Percentiles rank a stretch among this genome's conserved stretches.
These are phyloP conservation scores for Drosophila saltans DNA, from an alignment of 1,140 invertebrate genomes.

Conservation along the genomic window DNA sequence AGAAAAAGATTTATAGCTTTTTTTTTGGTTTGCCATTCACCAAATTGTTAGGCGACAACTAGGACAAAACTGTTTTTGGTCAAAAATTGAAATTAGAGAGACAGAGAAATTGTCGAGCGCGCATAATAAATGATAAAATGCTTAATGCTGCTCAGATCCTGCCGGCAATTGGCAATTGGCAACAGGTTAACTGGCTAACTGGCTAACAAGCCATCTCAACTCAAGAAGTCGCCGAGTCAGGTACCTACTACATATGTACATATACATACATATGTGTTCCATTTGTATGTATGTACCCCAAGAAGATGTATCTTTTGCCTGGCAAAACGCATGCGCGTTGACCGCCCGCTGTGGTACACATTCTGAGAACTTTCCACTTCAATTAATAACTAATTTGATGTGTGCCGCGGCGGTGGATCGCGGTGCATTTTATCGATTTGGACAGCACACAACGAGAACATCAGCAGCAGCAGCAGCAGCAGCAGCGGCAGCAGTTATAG, in stretches of 20 bases:
- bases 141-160: slow-evolving; percentile 64
- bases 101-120: slow-evolving; percentile 50
- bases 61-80: slow-evolving; percentile 81
- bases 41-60: slow-evolving; percentile 78
- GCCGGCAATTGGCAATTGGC: slow-evolving; percentile 27
- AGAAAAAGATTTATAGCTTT: slow-evolving; percentile 64
- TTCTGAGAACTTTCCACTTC: slow-evolving; percentile 81
- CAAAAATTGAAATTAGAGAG: slow-evolving; percentile 73
- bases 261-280: background rate
- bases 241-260: background rate
- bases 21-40: slow-evolving; percentile 56
- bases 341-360: slow-evolving; percentile 76
- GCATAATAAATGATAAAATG: slow-evolving; percentile 73
- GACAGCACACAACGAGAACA: slow-evolving; percentile 66
- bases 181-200: slow-evolving; percentile 72
- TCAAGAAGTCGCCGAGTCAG: slow-evolving; percentile 4
- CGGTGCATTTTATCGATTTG: slow-evolving; percentile 78
- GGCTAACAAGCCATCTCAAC: slow-evolving; percentile 65
- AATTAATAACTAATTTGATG: slow-evolving; percentile 82
- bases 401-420: slow-evolving; percentile 77
- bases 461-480: slow-evolving; percentile 59
- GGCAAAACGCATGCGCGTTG: slow-evolving; percentile 75
- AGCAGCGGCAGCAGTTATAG: too few relatives aligned
- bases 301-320: background rate
- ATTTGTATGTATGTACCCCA: background rate